Conservation (phyloP, 2,888 invertebrate genomes). For the Steinernema hermaphroditum region DNA sequence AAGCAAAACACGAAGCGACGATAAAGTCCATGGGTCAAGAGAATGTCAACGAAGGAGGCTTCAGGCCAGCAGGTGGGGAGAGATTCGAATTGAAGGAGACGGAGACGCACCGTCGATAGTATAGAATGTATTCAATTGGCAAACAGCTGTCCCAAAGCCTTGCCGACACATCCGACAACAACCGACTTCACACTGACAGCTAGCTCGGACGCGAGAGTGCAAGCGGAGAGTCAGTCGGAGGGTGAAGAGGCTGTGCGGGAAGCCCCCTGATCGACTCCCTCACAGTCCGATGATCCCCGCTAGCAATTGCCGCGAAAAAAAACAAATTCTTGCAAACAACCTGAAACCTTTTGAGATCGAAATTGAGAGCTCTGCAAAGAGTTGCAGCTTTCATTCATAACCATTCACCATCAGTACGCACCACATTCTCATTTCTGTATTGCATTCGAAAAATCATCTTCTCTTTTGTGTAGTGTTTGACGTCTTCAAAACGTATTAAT, state of each 20-base stretch:
- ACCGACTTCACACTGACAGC: slow-evolving; percentile 21
- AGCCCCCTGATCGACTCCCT: slow-evolving; percentile 14
- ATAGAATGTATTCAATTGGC: slow-evolving; percentile 24
- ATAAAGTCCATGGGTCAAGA: not conserved
- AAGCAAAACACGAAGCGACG: not conserved
- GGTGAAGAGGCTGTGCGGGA: not conserved
- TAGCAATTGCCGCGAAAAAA: not conserved
- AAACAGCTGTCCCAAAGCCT: slow-evolving; percentile 22
- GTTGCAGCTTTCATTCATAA: not conserved
- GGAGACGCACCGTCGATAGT: slow-evolving; percentile 9
- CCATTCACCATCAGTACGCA: too few species aligned
- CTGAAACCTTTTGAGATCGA: not conserved
- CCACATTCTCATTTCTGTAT: too few species aligned
- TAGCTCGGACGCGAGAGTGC: slow-evolving; percentile 21
- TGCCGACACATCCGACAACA: slow-evolving; percentile 26
- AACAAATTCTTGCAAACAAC: not conserved
- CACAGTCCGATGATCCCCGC: not conserved
- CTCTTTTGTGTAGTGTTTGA: too few species aligned
- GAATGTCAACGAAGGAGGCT: not conserved
- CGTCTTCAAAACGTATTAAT: too few species aligned
- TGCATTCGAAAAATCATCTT: too few species aligned
- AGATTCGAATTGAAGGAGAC: not conserved
- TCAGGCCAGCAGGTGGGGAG: not conserved
- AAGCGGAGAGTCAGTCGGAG: not conserved
- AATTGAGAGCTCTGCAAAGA: not conserved